Evolutionary conservation across 2,113 vertebrate species (phyloP).

Genomic region (Athene cunicularia): DNA sequence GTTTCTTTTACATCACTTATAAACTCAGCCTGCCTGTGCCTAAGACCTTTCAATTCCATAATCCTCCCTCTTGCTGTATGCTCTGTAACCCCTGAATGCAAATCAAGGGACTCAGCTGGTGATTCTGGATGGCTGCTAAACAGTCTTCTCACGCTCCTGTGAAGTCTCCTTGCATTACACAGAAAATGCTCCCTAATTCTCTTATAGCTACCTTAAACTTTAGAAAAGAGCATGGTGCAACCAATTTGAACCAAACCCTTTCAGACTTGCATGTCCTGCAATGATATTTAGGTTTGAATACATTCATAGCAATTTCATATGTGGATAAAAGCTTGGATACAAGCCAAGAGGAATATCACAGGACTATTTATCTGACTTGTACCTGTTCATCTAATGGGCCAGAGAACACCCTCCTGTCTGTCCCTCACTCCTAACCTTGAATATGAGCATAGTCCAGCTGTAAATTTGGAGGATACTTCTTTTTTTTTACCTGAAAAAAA

Average conservation of each 20-base stretch:
- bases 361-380: not conserved
- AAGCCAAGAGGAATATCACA: not conserved
- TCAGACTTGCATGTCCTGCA: not conserved
- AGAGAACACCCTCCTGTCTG: not conserved
- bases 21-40: not conserved
- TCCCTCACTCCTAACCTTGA: not conserved
- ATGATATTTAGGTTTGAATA: not conserved
- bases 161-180: not conserved
- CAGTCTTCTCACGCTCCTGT: not conserved
- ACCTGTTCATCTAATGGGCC: not conserved
- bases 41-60: constrained; percentile 42
- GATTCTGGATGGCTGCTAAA: not conserved
- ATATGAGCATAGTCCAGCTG: not conserved
- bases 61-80: constrained; percentile 2
- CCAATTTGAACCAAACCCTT: not conserved
- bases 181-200: not conserved
- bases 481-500: not conserved
- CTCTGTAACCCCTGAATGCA: constrained; percentile 38
- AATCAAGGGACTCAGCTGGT: constrained; percentile 21
- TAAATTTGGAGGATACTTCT: not conserved
- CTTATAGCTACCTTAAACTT: not conserved
- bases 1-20: constrained; percentile 13
- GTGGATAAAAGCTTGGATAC: not conserved
- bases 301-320: not conserved
- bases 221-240: not conserved